Conservation (phyloP, 1,140 invertebrate species). For the Brachystomella parvula region DNA sequence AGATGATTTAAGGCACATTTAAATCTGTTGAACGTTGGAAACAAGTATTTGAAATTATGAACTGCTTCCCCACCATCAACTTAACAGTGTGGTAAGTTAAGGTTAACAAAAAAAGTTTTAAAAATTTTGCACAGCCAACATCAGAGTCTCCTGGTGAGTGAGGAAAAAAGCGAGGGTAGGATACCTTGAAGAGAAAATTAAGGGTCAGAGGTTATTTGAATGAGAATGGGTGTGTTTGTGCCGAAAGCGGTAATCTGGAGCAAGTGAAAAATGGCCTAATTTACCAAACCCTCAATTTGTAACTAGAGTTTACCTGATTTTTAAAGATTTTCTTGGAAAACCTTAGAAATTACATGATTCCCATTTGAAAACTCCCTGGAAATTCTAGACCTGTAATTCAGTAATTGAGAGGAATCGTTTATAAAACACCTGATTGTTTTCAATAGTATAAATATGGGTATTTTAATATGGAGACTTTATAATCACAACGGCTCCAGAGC, state of each 20-base stretch:
- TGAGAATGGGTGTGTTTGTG: neutral
- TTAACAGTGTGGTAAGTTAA: too few relatives aligned
- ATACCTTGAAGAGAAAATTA: too few relatives aligned
- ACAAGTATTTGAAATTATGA: too few relatives aligned
- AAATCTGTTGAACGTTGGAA: too few relatives aligned
- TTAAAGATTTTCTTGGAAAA: neutral
- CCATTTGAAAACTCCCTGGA: too few relatives aligned
- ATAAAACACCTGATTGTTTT: neutral
- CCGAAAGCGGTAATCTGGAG: neutral
- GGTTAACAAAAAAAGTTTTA: too few relatives aligned
- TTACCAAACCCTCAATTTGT: too few relatives aligned
- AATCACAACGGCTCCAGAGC: neutral
- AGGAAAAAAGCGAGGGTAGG: too few relatives aligned
- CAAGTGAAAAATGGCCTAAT: constrained; percentile 1
- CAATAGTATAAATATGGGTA: neutral
- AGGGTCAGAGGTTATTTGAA: neutral
- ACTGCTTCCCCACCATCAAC: too few relatives aligned
- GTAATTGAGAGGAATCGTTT: constrained; percentile 1
- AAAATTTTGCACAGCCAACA: too few relatives aligned
- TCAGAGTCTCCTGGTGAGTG: too few relatives aligned
- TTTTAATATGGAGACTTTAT: neutral
- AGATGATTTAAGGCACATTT: too few relatives aligned
- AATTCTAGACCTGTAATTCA: neutral
- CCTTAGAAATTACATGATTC: neutral
- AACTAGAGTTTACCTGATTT: neutral